Conservation (phyloP, 2,113 vertebrate species). For the Limnothrissa miodon region DNA sequence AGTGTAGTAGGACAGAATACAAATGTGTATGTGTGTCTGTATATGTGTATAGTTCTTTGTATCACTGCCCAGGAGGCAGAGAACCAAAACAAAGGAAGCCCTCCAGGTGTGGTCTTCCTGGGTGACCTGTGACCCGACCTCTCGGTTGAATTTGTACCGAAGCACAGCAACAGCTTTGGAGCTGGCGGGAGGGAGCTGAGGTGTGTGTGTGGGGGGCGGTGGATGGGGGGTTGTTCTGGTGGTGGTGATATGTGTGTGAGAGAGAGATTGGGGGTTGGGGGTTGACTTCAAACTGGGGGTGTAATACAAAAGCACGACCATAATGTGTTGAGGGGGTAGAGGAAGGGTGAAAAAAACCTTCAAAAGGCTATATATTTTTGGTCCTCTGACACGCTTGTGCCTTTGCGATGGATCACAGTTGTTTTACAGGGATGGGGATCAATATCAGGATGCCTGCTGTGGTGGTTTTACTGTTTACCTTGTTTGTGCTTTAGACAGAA, state of each 20-base stretch:
- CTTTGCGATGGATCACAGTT: constrained; percentile 13
- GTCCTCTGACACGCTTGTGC: background rate
- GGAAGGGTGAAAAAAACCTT: constrained; percentile 8
- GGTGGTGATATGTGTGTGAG: background rate
- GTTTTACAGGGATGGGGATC: background rate
- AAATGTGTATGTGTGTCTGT: background rate
- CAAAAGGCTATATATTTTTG: constrained; percentile 23
- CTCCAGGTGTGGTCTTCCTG: constrained; percentile 38
- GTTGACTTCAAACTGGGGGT: background rate
- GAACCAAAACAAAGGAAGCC: constrained; percentile 27
- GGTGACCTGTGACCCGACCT: constrained; percentile 33
- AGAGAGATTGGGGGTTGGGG: background rate
- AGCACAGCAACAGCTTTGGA: constrained; percentile 25
- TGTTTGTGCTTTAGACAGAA: background rate
- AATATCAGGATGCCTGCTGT: background rate
- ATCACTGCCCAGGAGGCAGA: background rate
- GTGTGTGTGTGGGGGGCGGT: background rate
- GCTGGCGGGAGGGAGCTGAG: constrained; percentile 25
- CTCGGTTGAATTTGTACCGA: constrained; percentile 36
- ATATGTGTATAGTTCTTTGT: background rate
- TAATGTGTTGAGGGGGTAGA: background rate
- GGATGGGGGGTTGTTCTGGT: constrained; percentile 7
- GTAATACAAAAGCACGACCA: constrained; percentile 24
- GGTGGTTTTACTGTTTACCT: background rate
- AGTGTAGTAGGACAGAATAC: background rate